A percentile compares a stretch with the other conserved stretches of the same genome.
phyloP scores from a whole-genome alignment of 1,140 invertebrate genomes.

The Cydia pomonella region DNA sequence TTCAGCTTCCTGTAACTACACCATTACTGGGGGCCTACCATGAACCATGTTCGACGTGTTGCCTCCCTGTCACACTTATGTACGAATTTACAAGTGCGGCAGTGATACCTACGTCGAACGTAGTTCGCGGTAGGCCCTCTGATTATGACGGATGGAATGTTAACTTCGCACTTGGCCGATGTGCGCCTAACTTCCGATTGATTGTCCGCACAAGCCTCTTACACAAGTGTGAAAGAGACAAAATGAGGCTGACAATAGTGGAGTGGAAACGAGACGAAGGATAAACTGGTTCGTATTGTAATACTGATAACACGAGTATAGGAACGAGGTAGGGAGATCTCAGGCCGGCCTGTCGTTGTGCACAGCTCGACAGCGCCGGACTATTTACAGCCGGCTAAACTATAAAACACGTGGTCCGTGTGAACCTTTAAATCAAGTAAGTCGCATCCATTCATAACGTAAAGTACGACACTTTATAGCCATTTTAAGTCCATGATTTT shows the following conservation, averaged over 20 bases:
- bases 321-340: slow-evolving; percentile 26
- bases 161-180: slow-evolving; percentile 14
- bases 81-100: too few relatives aligned
- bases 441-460: slow-evolving; percentile 40
- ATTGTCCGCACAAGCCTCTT: not conserved
- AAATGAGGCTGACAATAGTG: not conserved
- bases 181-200: slow-evolving; percentile 30
- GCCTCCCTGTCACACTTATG: too few relatives aligned
- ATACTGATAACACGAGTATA: slow-evolving; percentile 40
- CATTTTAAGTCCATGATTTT: not conserved
- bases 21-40: too few relatives aligned
- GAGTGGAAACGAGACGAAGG: slow-evolving; percentile 38
- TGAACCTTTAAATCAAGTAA: slow-evolving; percentile 59
- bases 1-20: slow-evolving; percentile 6
- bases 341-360: slow-evolving; percentile 62
- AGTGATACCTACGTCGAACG: too few relatives aligned
- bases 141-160: slow-evolving; percentile 4
- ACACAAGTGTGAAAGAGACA: not conserved
- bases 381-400: slow-evolving; percentile 42
- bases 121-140: too few relatives aligned
- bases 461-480: not conserved
- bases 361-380: slow-evolving; percentile 62
- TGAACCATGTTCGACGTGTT: too few relatives aligned
- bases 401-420: slow-evolving; percentile 68
- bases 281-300: slow-evolving; percentile 40